These are phyloP conservation scores for Lanistes nyassanus DNA, from an alignment of 1,140 invertebrate species.

Conservation along the genomic window DNA sequence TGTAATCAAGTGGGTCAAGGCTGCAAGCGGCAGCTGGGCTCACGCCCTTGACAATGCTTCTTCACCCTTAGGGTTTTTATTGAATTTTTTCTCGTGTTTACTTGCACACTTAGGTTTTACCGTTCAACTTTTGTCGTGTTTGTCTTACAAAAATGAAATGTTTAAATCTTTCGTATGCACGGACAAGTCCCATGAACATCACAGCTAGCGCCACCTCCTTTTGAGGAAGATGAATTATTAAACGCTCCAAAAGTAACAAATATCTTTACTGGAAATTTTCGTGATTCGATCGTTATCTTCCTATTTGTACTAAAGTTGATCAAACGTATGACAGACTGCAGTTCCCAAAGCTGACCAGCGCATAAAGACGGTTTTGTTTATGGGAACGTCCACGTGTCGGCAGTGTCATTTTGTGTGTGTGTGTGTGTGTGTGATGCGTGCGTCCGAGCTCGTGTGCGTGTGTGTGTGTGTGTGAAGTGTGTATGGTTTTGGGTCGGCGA, in stretches of 20 bases:
- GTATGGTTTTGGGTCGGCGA: background rate
- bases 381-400: background rate
- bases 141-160: no score
- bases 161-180: no score
- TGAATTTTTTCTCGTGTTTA: no score
- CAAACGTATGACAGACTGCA: background rate
- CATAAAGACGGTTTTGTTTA: background rate
- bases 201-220: background rate
- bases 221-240: background rate
- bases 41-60: no score
- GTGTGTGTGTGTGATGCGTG: slow-evolving; percentile 15
- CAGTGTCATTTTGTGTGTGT: background rate
- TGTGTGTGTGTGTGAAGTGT: slow-evolving; percentile 2
- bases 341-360: background rate
- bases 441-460: slow-evolving; percentile 8
- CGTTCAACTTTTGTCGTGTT: no score
- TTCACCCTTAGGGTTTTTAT: no score
- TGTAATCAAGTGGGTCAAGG: no score
- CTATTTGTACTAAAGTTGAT: background rate
- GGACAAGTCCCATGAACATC: no score
- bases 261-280: background rate
- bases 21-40: no score
- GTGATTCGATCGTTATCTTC: background rate
- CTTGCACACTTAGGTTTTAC: no score
- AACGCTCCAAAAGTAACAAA: background rate